Conservation (phyloP, 2,113 vertebrate genomes). For the Megatriorchis doriae region DNA sequence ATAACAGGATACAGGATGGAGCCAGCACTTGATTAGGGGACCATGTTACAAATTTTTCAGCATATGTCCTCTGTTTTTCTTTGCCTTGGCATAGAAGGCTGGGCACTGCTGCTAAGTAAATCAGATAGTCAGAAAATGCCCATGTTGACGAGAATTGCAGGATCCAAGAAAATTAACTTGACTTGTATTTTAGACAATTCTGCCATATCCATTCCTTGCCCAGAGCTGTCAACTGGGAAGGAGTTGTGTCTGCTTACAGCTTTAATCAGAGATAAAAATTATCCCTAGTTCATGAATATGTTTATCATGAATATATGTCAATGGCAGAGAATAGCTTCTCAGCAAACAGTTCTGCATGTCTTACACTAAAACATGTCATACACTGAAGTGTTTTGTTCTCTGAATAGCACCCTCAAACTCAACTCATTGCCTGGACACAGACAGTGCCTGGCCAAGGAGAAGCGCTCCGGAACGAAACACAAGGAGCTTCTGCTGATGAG, state of each 20-base stretch:
- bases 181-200: conserved; percentile 45
- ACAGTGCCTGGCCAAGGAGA: not conserved
- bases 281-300: conserved; percentile 42
- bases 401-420: not conserved
- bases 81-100: conserved; percentile 68
- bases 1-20: conserved; percentile 79
- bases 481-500: not conserved
- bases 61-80: conserved; percentile 70
- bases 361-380: not conserved
- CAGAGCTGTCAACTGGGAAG: not conserved
- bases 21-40: conserved; percentile 69
- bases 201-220: conserved; percentile 2
- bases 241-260: not conserved
- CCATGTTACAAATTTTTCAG: conserved; percentile 65
- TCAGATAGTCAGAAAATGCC: conserved; percentile 48
- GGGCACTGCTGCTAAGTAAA: conserved; percentile 52
- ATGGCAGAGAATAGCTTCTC: conserved; percentile 23
- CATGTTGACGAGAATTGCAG: conserved; percentile 31
- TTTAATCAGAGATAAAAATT: conserved; percentile 48
- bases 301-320: conserved; percentile 22
- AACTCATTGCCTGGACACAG: not conserved
- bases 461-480: not conserved
- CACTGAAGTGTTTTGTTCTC: not conserved
- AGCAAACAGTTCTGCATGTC: not conserved
- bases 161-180: conserved; percentile 46